Percentiles rank a stretch among this genome's conserved stretches.
Evolutionary conservation across 2,113 vertebrate genomes (phyloP).

Genomic region (Petromus typicus): DNA sequence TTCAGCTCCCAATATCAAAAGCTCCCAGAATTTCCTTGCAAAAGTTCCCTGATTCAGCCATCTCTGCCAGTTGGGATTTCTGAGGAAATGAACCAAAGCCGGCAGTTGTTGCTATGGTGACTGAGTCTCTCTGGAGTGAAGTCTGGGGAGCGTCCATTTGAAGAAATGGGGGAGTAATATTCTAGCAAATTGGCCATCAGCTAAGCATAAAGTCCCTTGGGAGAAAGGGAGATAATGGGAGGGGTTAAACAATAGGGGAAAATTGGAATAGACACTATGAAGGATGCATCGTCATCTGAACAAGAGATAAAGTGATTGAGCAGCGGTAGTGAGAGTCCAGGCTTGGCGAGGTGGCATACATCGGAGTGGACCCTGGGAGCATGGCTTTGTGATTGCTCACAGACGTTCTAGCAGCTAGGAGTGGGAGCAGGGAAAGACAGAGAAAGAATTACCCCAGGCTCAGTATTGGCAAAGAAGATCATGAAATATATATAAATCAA

Average conservation of each 20-base stretch:
- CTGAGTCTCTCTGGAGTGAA: slow-evolving; percentile 57
- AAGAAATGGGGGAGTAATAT: slow-evolving; percentile 45
- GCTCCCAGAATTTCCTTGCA: slow-evolving; percentile 33
- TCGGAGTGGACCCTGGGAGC: not conserved
- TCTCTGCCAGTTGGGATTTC: slow-evolving; percentile 63
- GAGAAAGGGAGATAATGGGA: not conserved
- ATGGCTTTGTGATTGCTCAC: not conserved
- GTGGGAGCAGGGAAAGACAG: not conserved
- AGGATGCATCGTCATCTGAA: not conserved
- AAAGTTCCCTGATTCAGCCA: slow-evolving; percentile 54
- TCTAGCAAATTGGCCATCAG: slow-evolving; percentile 42
- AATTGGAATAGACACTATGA: not conserved
- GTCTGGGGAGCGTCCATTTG: slow-evolving; percentile 64
- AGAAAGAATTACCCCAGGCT: not conserved
- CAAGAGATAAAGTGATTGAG: not conserved
- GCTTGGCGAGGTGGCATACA: not conserved
- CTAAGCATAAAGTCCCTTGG: slow-evolving; percentile 21
- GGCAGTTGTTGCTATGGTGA: slow-evolving; percentile 74
- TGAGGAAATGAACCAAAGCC: slow-evolving; percentile 67
- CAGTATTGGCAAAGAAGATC: not conserved
- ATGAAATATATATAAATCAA: not conserved
- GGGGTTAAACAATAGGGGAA: not conserved
- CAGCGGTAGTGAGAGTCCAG: not conserved
- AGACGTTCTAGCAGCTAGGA: not conserved
- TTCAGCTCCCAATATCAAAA: not conserved